phyloP scores from a whole-genome alignment of 2,797 vertebrate genomes.

The Notoglanidium macrostoma region DNA sequence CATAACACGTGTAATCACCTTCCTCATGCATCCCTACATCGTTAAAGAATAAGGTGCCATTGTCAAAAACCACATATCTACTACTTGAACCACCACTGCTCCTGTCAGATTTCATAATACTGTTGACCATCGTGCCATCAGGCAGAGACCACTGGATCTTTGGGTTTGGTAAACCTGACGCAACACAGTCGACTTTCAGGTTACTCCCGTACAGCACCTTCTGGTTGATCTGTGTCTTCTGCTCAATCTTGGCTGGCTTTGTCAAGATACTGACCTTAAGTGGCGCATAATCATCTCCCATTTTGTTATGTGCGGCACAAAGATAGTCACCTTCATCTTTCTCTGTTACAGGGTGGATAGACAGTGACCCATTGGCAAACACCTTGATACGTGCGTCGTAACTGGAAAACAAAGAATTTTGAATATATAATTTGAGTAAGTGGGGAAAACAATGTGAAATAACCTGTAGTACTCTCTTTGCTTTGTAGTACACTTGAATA shows the following conservation, averaged over 20 bases:
- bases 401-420: slow-evolving; percentile 63
- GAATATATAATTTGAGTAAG: background rate
- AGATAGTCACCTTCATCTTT: slow-evolving; percentile 88
- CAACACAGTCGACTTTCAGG: slow-evolving; percentile 90
- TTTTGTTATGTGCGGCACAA: slow-evolving; percentile 87
- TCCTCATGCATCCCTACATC: slow-evolving; percentile 84
- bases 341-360: slow-evolving; percentile 79
- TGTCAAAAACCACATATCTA: slow-evolving; percentile 88
- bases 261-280: slow-evolving; percentile 84
- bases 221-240: slow-evolving; percentile 77
- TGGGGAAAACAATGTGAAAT: slow-evolving; percentile 6
- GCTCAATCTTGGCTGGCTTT: slow-evolving; percentile 86
- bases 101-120: slow-evolving; percentile 73
- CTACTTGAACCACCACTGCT: slow-evolving; percentile 71
- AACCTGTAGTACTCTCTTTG: background rate
- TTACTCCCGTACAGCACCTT: slow-evolving; percentile 82
- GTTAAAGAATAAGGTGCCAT: slow-evolving; percentile 90
- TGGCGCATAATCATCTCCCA: slow-evolving; percentile 84
- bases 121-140: slow-evolving; percentile 88
- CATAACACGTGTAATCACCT: slow-evolving; percentile 92
- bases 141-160: slow-evolving; percentile 92
- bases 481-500: background rate
- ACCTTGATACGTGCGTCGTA: slow-evolving; percentile 84
- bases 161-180: slow-evolving; percentile 87
- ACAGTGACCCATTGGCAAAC: slow-evolving; percentile 83